These are phyloP conservation scores for Leucania comma DNA, from an alignment of 2,888 invertebrate species.

Conservation along the genomic window DNA sequence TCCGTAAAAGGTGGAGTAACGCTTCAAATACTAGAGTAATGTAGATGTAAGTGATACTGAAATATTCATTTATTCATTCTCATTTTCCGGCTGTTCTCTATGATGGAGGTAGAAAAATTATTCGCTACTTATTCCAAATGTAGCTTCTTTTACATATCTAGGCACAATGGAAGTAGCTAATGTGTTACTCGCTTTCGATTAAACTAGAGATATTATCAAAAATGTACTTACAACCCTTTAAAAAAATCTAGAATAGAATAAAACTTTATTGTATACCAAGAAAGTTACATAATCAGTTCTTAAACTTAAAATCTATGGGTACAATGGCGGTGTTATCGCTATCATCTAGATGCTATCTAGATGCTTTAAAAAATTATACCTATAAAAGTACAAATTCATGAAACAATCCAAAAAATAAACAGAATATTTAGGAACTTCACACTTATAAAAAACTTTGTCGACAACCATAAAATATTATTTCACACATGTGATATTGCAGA, in stretches of 20 bases:
- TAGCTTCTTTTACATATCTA: conserved; percentile 63
- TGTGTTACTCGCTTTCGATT: conserved; percentile 51
- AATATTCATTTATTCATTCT: conserved; percentile 70
- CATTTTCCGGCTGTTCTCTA: conserved; percentile 67
- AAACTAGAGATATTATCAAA: conserved; percentile 23
- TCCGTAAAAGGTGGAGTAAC: conserved; percentile 37
- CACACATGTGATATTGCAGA: conserved; percentile 20
- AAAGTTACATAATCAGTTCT: too few relatives aligned
- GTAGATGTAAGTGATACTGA: conserved; percentile 62
- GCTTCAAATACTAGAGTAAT: conserved; percentile 63
- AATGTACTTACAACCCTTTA: not conserved
- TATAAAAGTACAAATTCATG: too few relatives aligned
- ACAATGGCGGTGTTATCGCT: too few relatives aligned
- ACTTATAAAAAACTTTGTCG: conserved; percentile 9
- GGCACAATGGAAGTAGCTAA: conserved; percentile 45
- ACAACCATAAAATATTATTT: conserved; percentile 24
- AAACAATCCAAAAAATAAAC: too few relatives aligned
- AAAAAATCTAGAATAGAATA: too few relatives aligned
- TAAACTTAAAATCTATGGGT: too few relatives aligned
- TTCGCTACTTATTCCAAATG: conserved; percentile 66
- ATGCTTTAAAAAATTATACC: not conserved
- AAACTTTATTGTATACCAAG: too few relatives aligned
- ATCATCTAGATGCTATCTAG: too few relatives aligned
- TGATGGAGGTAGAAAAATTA: conserved; percentile 68
- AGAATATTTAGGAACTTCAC: not conserved